Base-by-base conservation (phyloP, 2,888 invertebrate genomes). In the Julus scandinavius region DNA sequence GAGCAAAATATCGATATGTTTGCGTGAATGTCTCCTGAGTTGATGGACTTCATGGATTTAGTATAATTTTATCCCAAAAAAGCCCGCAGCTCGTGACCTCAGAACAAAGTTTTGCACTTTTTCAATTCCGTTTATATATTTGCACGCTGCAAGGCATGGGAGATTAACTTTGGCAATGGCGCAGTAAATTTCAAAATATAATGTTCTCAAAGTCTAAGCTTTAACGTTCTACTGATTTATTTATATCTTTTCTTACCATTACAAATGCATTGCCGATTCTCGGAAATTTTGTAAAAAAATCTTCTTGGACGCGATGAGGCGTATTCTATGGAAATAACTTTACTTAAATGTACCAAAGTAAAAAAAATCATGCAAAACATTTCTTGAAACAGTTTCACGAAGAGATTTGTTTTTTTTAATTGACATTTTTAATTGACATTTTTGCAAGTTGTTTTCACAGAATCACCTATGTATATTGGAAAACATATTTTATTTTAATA, bases 181-280 rank as follows among this genome's bases (percentile, higher is more conserved):
- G 72, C 72, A 72, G 20, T 72, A 72, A 72, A 72, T 72, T 54
- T 72, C 29, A 72, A 72, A 29, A 20, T 72, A 72, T 72, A 11
- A 72, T 72, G 20, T 20, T 20, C 72, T 29, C 9, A 11, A 20
- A 72, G 29, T 29, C 6, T 29, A 72, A 20, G 7, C 29, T 9
- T 72, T 20, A 72, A 72, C 29, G 9, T 45, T 72, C 11, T 72
- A 20, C 11, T 72, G 72, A 11, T 72, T 72, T 29, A 72, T 72
- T 72, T 72, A 9, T 72, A 72, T 72, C 29, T 72, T 29, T 72
- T 6, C 20, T 29, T 29, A 11, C 20, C 20, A 29, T 11, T 72
- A 72, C 7, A 29, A 20, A 72, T 2, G 72, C 20, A 72, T 9
- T 72, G 29, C 72, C 29, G 20, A 45, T 63, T 63, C n/a, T 63